Conservation (phyloP, 2,797 vertebrate genomes). For the Lagocephalus sceleratus region DNA sequence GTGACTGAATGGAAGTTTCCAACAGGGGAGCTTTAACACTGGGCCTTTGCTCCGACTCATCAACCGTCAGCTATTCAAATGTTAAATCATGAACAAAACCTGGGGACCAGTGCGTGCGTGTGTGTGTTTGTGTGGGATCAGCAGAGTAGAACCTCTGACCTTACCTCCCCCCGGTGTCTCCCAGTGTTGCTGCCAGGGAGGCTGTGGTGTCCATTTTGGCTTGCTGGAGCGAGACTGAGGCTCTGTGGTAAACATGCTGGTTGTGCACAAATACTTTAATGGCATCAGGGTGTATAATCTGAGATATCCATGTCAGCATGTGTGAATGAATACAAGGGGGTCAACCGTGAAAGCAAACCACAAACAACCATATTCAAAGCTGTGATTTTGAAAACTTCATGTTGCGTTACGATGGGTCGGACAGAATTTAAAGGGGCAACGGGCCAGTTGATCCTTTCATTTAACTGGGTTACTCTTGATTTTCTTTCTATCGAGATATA, state of each 20-base stretch:
- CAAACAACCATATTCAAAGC: slow-evolving; percentile 2
- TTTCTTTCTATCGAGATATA: no score
- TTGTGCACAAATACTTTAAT: slow-evolving; percentile 7
- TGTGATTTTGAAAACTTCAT: slow-evolving; percentile 13
- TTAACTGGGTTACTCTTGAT: no score
- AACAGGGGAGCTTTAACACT: no score
- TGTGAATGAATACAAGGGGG: slow-evolving; percentile 39
- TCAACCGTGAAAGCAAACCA: slow-evolving; percentile 46
- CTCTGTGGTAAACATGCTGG: slow-evolving; percentile 23
- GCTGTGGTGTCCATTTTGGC: slow-evolving; percentile 27
- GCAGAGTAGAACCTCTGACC: no score
- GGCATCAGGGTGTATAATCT: slow-evolving; percentile 34
- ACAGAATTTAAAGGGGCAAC: no score
- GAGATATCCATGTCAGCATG: slow-evolving; percentile 46
- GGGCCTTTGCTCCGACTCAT: no score
- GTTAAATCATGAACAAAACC: slow-evolving; percentile 34
- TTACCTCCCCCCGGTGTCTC: slow-evolving; percentile 2
- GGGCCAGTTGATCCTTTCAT: background rate
- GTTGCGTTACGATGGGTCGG: no score
- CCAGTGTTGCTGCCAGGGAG: slow-evolving; percentile 19
- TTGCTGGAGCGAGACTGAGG: slow-evolving; percentile 38
- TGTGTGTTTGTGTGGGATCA: slow-evolving; percentile 25
- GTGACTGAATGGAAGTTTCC: no score
- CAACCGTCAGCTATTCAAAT: slow-evolving; percentile 53
- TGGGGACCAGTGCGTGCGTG: slow-evolving; percentile 5